Percentiles rank a stretch among this genome's conserved stretches.
These are phyloP conservation scores for Dasysyrphus tricinctus DNA, from an alignment of 2,888 invertebrate species.

Conservation along the genomic window DNA sequence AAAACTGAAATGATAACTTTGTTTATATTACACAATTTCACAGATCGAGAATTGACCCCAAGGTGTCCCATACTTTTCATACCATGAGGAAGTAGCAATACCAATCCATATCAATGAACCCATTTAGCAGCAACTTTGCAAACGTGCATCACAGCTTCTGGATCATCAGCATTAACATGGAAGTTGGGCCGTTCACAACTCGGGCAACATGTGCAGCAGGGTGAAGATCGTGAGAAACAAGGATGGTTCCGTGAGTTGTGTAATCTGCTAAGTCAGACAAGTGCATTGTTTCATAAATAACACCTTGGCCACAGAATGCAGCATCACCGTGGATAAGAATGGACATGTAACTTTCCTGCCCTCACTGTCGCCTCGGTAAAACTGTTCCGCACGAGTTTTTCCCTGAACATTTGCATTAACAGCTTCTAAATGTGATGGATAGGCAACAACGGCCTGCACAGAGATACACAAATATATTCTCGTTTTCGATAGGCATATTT, in stretches of 20 bases:
- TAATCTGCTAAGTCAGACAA: slow-evolving; percentile 86
- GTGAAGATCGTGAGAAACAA: slow-evolving; percentile 92
- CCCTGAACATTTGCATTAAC: slow-evolving; percentile 94
- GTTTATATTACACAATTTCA: too few species aligned
- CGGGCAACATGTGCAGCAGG: slow-evolving; percentile 95
- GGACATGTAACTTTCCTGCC: slow-evolving; percentile 88
- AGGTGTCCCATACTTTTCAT: slow-evolving; percentile 99
- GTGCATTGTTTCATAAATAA: slow-evolving; percentile 88
- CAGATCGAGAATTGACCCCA: too few species aligned
- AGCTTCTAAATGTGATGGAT: slow-evolving; percentile 97
- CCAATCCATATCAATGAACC: slow-evolving; percentile 98
- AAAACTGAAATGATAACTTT: too few species aligned
- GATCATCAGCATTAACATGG: slow-evolving; percentile 97
- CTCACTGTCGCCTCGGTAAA: slow-evolving; percentile 90
- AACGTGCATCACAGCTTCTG: slow-evolving; percentile 95
- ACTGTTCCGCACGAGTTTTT: slow-evolving; percentile 94
- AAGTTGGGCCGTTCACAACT: slow-evolving; percentile 95
- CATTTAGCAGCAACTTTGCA: slow-evolving; percentile 97
- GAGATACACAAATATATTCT: too few species aligned
- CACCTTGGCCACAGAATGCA: slow-evolving; percentile 87
- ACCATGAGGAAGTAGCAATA: slow-evolving; percentile 98
- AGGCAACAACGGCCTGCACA: slow-evolving; percentile 95
- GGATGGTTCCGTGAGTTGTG: slow-evolving; percentile 89
- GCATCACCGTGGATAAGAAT: slow-evolving; percentile 89
- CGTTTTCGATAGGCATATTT: too few species aligned